phyloP scores from a whole-genome alignment of 2,888 invertebrate genomes.

The Willowsia nigromaculata region DNA sequence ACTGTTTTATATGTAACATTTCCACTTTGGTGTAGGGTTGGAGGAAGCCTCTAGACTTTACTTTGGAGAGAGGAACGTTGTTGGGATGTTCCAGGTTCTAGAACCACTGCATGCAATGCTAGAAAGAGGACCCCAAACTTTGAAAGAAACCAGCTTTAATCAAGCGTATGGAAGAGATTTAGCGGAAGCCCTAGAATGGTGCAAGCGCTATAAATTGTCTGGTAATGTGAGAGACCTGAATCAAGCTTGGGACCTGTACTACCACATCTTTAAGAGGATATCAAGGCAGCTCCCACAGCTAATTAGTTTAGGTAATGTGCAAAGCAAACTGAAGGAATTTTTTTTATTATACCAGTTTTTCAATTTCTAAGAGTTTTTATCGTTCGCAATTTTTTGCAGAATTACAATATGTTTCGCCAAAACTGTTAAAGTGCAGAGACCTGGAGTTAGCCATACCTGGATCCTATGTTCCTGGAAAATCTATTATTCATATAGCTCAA shows the following conservation, averaged over 20 bases:
- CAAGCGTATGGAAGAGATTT: slow-evolving; percentile 97
- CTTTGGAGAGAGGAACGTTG: slow-evolving; percentile 97
- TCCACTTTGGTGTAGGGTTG: slow-evolving; percentile 30
- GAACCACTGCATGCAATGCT: slow-evolving; percentile 97
- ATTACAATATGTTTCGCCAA: slow-evolving; percentile 97
- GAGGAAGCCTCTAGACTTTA: slow-evolving; percentile 96
- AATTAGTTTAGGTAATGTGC: slow-evolving; percentile 86
- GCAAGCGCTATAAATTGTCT: slow-evolving; percentile 91
- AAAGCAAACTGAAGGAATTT: too few relatives aligned
- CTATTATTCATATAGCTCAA: slow-evolving; percentile 92
- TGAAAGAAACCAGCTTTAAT: slow-evolving; percentile 98
- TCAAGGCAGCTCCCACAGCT: slow-evolving; percentile 95
- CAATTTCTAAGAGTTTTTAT: background rate
- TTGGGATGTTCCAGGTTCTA: slow-evolving; percentile 97
- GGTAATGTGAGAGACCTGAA: slow-evolving; percentile 94
- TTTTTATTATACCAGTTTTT: background rate
- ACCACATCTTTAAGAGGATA: slow-evolving; percentile 98
- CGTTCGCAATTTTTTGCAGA: too few relatives aligned
- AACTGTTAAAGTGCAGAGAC: slow-evolving; percentile 92
- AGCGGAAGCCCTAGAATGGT: slow-evolving; percentile 97
- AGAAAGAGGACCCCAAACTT: slow-evolving; percentile 95
- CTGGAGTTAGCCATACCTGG: slow-evolving; percentile 98
- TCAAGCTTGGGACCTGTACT: slow-evolving; percentile 99
- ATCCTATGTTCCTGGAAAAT: slow-evolving; percentile 95
- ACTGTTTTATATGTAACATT: background rate